Percentiles rank a stretch among this genome's conserved stretches.
Conservation (phyloP, 2,113 vertebrate species). For the Pachycephala philippinensis region DNA sequence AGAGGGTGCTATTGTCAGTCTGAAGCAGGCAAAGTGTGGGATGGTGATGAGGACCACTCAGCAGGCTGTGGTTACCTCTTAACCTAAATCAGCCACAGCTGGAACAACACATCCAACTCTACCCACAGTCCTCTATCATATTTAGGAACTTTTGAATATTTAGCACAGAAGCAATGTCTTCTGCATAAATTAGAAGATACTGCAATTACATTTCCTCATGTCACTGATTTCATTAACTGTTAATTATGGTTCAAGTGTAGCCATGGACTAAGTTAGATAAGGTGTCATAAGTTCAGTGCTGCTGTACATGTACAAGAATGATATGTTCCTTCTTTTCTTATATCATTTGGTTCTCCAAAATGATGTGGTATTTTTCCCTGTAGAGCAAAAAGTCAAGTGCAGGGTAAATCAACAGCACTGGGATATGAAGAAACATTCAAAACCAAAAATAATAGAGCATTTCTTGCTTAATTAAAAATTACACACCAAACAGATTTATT, state of each 20-base stretch:
- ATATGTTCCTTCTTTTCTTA: background rate
- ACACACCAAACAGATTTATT: background rate
- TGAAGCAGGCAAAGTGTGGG: background rate
- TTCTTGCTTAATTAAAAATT: background rate
- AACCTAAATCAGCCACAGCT: background rate
- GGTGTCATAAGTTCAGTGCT: background rate
- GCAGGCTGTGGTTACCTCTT: background rate
- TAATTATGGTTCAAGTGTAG: background rate
- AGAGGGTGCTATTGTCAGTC: background rate
- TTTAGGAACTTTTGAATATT: background rate
- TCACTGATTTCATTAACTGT: background rate
- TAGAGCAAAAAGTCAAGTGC: background rate
- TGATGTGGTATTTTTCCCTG: background rate
- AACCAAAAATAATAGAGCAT: background rate
- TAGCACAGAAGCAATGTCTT: background rate
- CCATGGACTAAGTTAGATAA: background rate
- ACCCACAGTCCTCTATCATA: background rate
- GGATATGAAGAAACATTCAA: background rate
- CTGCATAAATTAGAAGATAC: background rate
- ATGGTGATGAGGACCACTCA: background rate
- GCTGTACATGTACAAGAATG: background rate
- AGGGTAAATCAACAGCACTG: background rate
- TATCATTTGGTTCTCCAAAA: background rate
- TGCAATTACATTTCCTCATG: background rate
- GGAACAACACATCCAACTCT: background rate